These are phyloP conservation scores for Ptilonorhynchus violaceus DNA, from an alignment of 2,113 vertebrate species.

Conservation along the genomic window DNA sequence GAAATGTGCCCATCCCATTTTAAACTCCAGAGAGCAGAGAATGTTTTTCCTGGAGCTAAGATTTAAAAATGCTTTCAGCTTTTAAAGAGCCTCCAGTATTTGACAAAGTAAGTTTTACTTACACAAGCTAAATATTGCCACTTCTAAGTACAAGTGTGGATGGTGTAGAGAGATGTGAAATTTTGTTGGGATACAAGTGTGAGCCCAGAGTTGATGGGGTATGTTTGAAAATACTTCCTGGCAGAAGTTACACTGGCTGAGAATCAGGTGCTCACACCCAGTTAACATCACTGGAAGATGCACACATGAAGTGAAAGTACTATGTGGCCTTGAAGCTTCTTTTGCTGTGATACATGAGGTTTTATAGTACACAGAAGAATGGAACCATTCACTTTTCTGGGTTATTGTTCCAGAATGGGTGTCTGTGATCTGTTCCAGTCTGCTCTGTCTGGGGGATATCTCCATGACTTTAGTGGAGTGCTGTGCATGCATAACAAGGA, in stretches of 20 bases:
- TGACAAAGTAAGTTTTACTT: background rate
- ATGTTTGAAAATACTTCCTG: background rate
- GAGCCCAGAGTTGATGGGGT: background rate
- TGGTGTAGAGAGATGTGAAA: background rate
- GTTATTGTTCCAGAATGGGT: background rate
- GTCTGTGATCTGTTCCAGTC: background rate
- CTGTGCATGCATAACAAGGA: background rate
- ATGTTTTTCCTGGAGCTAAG: background rate
- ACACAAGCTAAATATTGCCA: background rate
- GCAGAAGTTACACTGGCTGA: background rate
- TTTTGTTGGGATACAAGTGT: background rate
- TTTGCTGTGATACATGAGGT: background rate
- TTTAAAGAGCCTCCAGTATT: background rate
- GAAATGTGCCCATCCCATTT: background rate
- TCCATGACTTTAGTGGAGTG: background rate
- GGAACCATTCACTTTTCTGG: conserved; percentile 17
- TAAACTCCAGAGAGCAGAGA: background rate
- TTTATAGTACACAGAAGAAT: background rate
- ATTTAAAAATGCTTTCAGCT: background rate
- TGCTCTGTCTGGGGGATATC: background rate
- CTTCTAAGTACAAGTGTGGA: background rate
- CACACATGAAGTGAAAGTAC: background rate
- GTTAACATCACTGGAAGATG: conserved; percentile 33
- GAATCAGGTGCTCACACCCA: background rate
- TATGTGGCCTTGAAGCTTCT: conserved; percentile 6